Base-by-base conservation (phyloP, 2,888 invertebrate genomes). In the Melanchra persicariae region DNA sequence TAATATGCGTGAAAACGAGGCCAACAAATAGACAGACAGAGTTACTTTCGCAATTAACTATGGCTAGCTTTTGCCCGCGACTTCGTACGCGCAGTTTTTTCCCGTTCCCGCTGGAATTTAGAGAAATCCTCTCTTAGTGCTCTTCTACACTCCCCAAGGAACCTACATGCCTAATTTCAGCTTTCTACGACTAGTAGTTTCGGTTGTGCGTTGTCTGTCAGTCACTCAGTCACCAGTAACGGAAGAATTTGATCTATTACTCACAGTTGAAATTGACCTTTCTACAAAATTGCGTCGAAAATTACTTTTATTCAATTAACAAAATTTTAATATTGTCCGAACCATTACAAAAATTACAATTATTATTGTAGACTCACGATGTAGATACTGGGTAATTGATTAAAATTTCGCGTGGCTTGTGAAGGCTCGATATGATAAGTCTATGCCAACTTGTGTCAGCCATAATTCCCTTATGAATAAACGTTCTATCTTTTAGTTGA, bases 381-480 rank as follows among this genome's bases (percentile, higher is more conserved):
- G 45, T 52, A 54, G 24, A 19, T 17, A 22, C 45, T 19, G 37
- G 47, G 47, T 66, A 67, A 73, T 51, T 77, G 24, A 77, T 73
- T 77, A 73, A 8, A 45, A 22, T 57, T 47, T 57, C 22, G 73
- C 77, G 37, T 73, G 73, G 7, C 37, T n/a, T n/a, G 26, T 68
- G 22, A 52, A 15, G 26, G 12, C 24, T 24, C 34, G 51, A 77
- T 52, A 30, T 52, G 51, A 52, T 57, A 65, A 45, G 74, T 62
- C 74, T 54, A 24, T 2, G 17, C 12, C 15, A 64, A 34, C 22
- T 57, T 37, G n/a, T 57, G n/a, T 3, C 37, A 57, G 22, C 4
- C 37, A 22, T 57, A 55, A n/a, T 55, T 55, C 55, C 55, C 55
- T 37, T 15, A n/a, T 22, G 55, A 55, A 34, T 55, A 15, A 30